Conservation (phyloP, 2,888 invertebrate species). For the Cyrtodaria siliqua region DNA sequence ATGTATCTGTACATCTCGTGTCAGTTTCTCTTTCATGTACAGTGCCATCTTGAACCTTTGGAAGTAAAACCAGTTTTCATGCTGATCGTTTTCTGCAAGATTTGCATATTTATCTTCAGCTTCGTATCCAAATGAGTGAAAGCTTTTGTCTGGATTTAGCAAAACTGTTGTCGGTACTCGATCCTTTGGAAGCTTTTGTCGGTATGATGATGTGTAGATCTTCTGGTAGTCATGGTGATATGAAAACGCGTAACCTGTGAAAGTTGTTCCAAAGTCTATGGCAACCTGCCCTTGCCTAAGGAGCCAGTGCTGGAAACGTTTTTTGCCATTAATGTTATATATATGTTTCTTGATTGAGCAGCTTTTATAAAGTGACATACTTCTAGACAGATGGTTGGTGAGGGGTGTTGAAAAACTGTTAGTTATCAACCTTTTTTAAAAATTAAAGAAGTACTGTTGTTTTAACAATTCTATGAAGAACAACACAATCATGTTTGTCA, state of each 20-base stretch:
- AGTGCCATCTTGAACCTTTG: slow-evolving; percentile 51
- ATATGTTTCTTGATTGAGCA: no score
- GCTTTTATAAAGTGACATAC: no score
- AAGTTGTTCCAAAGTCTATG: not conserved
- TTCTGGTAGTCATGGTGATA: not conserved
- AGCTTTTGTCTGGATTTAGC: not conserved
- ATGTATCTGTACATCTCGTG: slow-evolving; percentile 15
- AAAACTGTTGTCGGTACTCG: not conserved
- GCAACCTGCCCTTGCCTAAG: no score
- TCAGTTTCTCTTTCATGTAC: slow-evolving; percentile 11
- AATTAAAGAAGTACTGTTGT: no score
- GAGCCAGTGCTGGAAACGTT: no score
- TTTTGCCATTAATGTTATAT: no score
- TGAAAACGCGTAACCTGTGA: not conserved
- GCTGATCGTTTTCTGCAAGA: not conserved
- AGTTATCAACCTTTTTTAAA: no score
- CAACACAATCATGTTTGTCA: no score
- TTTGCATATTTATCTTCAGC: not conserved
- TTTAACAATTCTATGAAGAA: no score
- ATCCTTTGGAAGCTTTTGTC: not conserved
- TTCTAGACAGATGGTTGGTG: no score
- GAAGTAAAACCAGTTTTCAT: slow-evolving; percentile 38
- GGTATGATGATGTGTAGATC: not conserved
- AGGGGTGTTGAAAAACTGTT: no score
- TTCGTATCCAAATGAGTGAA: not conserved